These are phyloP conservation scores for Pachycephus smyrnensis DNA, from an alignment of 2,888 invertebrate species.

Conservation along the genomic window DNA sequence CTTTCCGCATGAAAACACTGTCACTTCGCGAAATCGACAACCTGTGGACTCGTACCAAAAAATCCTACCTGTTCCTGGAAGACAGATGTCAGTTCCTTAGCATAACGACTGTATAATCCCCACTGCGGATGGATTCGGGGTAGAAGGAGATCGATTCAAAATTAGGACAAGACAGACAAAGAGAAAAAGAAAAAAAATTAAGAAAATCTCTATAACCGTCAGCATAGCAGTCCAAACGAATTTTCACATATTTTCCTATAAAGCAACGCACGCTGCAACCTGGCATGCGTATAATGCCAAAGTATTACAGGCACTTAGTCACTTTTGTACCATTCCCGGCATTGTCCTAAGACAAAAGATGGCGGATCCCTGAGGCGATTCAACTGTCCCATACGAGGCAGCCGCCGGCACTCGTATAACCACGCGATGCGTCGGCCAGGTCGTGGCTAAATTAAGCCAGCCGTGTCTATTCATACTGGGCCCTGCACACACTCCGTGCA, in stretches of 20 bases:
- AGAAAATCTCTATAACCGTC: no score
- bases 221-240: no score
- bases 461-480: conserved; percentile 1
- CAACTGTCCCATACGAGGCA: conserved; percentile 51
- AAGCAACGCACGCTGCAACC: no score
- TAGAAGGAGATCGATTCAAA: no score
- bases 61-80: no score
- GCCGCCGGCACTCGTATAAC: conserved; percentile 45
- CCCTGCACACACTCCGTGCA: background rate
- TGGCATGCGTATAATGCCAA: conserved; percentile 48
- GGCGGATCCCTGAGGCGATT: conserved; percentile 57
- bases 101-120: no score
- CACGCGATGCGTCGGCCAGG: conserved; percentile 23
- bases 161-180: no score
- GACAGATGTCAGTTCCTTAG: no score
- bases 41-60: background rate
- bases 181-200: no score
- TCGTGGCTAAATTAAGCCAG: conserved; percentile 52
- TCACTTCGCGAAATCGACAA: background rate
- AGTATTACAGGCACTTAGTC: conserved; percentile 63
- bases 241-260: no score
- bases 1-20: background rate
- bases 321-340: conserved; percentile 57
- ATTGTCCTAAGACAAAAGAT: conserved; percentile 63
- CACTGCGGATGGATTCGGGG: no score